These are phyloP conservation scores for Craterocephalus amniculus DNA, from an alignment of 2,797 vertebrate genomes.

Conservation along the genomic window DNA sequence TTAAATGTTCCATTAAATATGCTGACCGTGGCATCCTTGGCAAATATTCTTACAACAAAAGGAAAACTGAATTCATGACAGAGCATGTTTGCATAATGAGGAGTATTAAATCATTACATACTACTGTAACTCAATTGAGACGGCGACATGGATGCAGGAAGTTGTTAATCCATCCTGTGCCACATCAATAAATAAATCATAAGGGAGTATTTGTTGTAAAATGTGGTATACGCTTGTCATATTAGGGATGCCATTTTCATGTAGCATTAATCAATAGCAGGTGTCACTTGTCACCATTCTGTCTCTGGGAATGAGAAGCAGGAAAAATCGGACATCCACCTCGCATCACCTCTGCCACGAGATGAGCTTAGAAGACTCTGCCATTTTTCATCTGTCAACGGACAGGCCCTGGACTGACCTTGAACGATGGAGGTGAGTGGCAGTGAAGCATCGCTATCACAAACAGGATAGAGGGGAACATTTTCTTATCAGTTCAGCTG, in stretches of 20 bases:
- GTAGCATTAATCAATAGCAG: constrained; percentile 63
- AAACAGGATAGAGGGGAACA: constrained; percentile 38
- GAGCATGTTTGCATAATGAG: background rate
- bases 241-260: constrained; percentile 40
- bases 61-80: background rate
- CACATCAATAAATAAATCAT: constrained; percentile 26
- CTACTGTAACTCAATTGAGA: constrained; percentile 28
- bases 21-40: background rate
- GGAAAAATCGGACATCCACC: constrained; percentile 43
- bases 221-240: constrained; percentile 34
- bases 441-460: constrained; percentile 38
- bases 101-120: background rate
- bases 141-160: background rate
- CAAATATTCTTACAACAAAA: background rate
- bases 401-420: no score
- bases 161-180: background rate
- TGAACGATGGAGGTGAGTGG: constrained; percentile 55
- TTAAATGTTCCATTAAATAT: background rate
- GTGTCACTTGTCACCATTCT: constrained; percentile 50
- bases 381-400: constrained; percentile 66
- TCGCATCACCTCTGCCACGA: constrained; percentile 39
- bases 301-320: constrained; percentile 40
- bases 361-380: constrained; percentile 52
- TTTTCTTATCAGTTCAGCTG: constrained; percentile 58
- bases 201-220: constrained; percentile 27